phyloP scores from a whole-genome alignment of 2,113 vertebrate genomes.

The Puffinus mauretanicus region DNA sequence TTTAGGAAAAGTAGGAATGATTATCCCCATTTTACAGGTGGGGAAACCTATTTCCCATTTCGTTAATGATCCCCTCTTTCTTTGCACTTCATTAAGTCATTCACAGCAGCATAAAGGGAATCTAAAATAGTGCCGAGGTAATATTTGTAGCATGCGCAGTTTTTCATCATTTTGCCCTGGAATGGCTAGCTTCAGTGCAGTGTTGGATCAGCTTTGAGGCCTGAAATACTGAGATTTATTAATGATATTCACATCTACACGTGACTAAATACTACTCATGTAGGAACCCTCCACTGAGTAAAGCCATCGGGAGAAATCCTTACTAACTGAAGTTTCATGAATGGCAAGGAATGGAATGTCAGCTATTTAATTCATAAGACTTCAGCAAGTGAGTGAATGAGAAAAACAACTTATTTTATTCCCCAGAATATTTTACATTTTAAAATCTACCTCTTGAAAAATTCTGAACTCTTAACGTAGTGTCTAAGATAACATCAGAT shows the following conservation, averaged over 20 bases:
- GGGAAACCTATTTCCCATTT: slow-evolving; percentile 38
- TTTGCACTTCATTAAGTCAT: slow-evolving; percentile 44
- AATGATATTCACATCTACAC: background rate
- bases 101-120: slow-evolving; percentile 3
- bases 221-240: background rate
- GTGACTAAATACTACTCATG: background rate
- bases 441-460: background rate
- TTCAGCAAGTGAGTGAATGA: background rate
- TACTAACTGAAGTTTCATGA: background rate
- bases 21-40: slow-evolving; percentile 53
- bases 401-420: background rate
- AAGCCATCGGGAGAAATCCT: background rate
- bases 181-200: background rate
- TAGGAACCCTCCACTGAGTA: background rate
- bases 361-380: background rate
- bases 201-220: background rate
- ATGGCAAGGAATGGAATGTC: background rate
- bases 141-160: background rate
- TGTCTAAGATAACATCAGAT: background rate
- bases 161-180: background rate
- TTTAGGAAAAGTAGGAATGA: slow-evolving; percentile 45
- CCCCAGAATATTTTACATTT: background rate
- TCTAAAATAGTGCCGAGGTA: background rate
- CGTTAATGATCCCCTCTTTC: background rate
- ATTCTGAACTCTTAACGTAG: background rate